Base-by-base conservation (phyloP, 30 jellyfish, hydroid and myxozoan genomes). In the Hydractinia symbiolongicarpus region DNA sequence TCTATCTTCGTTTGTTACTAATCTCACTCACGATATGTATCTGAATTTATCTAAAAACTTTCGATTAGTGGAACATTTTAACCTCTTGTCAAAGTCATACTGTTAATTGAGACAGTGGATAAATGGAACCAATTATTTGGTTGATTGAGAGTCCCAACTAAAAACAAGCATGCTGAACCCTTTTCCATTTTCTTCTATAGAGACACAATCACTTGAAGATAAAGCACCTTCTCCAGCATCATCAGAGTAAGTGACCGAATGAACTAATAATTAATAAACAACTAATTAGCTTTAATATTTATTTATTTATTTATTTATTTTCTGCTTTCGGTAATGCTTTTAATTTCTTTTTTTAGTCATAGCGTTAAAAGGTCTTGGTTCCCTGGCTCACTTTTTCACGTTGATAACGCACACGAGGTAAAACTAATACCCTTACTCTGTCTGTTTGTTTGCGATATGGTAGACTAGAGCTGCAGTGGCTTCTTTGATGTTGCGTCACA, bases 321-420 rank as follows among this genome's bases (percentile, higher is more conserved):
- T 67, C 78, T 67, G 11, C 51, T 67, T 67, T 20, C 51, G 78
- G 11, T 13, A 67, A 10, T 15, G 51, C 50, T 13, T 13, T 13
- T 1, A 15, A 0, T 67, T 67, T 11, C 78, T 13, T 78, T 49
- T 70, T 72, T 40, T 68, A 82, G 96, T 73, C 72, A 84, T 5
- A 81, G 89, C 30, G 93, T 84, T 67, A 91, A 84, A 72, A 67
- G 89, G 21, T 86, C 96, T 5, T 91, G 98, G 98, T 91, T 91
- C 76, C 86, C 95, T 17, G 88, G 83, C 56, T 80, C 94, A 62
- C 79, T 91, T 13, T 91, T 91, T 64, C 91, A 91, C 81, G 86
- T 79, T 50, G 90, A 91, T 51, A 89, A 93, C 6, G 90, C 77
- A 17, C 77, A 79, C 16, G 88, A 78, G 96, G 98, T 90, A 71